A percentile compares a stretch with the other conserved stretches of the same genome.
Conservation (phyloP, 2,797 vertebrate species). For the Leptodactylus fallax region DNA sequence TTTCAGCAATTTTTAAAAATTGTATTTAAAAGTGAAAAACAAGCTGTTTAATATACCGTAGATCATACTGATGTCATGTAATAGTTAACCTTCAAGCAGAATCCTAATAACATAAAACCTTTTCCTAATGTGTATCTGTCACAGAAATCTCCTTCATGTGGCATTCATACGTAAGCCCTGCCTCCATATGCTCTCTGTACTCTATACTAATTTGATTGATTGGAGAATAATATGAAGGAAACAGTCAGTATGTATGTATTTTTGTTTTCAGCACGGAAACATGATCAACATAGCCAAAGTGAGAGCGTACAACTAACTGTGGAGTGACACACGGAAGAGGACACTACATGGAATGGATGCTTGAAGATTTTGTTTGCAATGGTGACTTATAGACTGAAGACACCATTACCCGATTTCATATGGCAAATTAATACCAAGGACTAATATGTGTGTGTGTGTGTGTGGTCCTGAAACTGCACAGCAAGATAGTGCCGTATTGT, state of each 20-base stretch:
- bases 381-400: neutral
- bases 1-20: no score
- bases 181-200: no score
- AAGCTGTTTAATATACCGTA: no score
- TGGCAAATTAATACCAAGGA: neutral
- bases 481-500: no score
- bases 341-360: neutral
- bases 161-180: no score
- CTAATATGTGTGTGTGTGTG: neutral
- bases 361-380: neutral
- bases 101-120: no score
- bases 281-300: conserved; percentile 40
- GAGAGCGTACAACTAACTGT: conserved; percentile 53
- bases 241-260: neutral
- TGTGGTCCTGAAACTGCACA: neutral
- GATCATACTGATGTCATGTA: no score
- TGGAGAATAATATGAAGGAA: neutral
- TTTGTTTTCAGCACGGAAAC: conserved; percentile 48
- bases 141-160: no score
- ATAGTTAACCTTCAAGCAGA: no score
- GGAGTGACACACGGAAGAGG: conserved; percentile 3
- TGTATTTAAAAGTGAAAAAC: no score
- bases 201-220: neutral
- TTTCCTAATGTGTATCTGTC: no score
- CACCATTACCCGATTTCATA: neutral